phyloP scores from a whole-genome alignment of 2,113 vertebrate genomes.

The Micronycteris hirsuta region DNA sequence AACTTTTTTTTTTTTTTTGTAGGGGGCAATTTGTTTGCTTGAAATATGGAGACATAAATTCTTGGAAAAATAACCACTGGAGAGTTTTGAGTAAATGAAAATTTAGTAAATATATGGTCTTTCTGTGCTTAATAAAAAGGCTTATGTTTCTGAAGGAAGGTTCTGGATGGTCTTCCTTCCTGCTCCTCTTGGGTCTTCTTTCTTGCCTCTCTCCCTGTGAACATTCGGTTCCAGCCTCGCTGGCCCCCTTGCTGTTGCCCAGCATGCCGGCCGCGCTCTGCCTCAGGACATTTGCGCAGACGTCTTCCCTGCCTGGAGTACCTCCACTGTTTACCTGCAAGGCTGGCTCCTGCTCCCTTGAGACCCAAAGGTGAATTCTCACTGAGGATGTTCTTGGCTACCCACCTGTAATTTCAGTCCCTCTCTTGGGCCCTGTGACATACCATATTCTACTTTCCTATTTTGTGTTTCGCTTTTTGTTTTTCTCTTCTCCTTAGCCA shows the following conservation, averaged over 20 bases:
- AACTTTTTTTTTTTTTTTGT: neutral
- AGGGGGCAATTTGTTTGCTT: neutral
- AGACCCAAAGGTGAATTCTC: neutral
- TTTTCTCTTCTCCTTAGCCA: neutral
- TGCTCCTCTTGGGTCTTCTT: neutral
- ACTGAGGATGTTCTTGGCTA: neutral
- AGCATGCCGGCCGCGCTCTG: neutral
- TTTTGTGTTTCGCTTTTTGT: neutral
- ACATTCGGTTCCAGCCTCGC: neutral
- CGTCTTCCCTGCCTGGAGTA: neutral
- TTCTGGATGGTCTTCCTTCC: neutral
- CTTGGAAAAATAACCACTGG: neutral
- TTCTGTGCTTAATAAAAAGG: neutral
- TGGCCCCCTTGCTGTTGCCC: neutral
- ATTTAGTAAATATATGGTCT: neutral
- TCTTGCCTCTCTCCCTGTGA: neutral
- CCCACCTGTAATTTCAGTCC: neutral
- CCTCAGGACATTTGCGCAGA: neutral
- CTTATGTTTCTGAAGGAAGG: neutral
- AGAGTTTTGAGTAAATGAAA: slow-evolving; percentile 23
- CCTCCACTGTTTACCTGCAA: neutral
- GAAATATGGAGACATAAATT: neutral
- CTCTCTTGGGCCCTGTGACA: neutral
- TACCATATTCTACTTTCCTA: neutral
- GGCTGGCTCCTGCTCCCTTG: neutral